Percentiles rank a stretch among this genome's conserved stretches.
phyloP scores from a whole-genome alignment of 2,888 invertebrate genomes.

The Cephus sareptanus region DNA sequence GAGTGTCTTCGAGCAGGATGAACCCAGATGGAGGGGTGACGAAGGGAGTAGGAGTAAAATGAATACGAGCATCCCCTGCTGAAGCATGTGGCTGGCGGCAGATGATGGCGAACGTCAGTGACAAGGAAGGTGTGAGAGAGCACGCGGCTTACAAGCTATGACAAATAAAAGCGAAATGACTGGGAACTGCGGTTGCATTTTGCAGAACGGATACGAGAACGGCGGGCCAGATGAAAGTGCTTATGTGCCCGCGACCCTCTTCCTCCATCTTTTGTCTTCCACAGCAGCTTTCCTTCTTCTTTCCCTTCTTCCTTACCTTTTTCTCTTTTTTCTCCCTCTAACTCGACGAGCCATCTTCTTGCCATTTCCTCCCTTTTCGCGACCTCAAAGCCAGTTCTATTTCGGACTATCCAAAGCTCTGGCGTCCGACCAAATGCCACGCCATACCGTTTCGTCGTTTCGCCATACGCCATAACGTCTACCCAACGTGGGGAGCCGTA shows the following conservation, averaged over 20 bases:
- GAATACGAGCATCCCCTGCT: no score
- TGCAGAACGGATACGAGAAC: slow-evolving; percentile 35
- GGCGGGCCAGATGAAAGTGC: slow-evolving; percentile 55
- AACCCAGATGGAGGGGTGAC: no score
- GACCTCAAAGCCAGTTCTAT: slow-evolving; percentile 61
- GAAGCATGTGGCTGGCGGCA: no score
- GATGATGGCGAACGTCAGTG: no score
- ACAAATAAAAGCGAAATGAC: slow-evolving; percentile 39
- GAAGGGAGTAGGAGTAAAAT: no score
- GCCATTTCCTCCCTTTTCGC: slow-evolving; percentile 29
- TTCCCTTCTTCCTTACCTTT: slow-evolving; percentile 21
- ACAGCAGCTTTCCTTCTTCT: background rate
- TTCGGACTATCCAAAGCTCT: slow-evolving; percentile 53
- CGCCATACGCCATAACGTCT: no score
- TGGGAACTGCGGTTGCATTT: slow-evolving; percentile 48
- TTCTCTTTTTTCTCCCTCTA: slow-evolving; percentile 17
- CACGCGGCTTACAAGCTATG: slow-evolving; percentile 27
- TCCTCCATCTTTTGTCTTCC: slow-evolving; percentile 38
- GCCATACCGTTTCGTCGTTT: slow-evolving; percentile 19
- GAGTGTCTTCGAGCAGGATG: no score
- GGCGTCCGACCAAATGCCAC: slow-evolving; percentile 59
- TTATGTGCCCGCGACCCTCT: slow-evolving; percentile 37
- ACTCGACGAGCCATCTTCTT: background rate
- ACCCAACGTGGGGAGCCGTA: no score
- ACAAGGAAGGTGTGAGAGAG: no score